phyloP scores from a whole-genome alignment of 2,888 invertebrate genomes.

The Beris morrisii region DNA sequence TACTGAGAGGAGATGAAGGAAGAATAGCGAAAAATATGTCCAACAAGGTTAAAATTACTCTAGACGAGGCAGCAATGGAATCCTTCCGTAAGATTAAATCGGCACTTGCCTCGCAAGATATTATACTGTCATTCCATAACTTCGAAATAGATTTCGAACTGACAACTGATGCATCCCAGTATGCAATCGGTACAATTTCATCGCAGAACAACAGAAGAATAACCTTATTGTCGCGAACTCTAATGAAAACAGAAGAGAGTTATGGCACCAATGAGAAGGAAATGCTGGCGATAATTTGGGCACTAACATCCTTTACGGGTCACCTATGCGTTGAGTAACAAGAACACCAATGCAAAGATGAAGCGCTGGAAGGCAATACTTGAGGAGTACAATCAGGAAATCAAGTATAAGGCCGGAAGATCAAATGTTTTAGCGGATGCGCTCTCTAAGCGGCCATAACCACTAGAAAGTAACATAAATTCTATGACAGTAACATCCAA shows the following conservation, averaged over 20 bases:
- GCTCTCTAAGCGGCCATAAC: slow-evolving; percentile 28
- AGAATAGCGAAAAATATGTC: too few relatives aligned
- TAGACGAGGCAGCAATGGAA: too few relatives aligned
- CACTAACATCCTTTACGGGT: slow-evolving; percentile 14
- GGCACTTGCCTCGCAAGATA: too few relatives aligned
- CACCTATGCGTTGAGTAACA: slow-evolving; percentile 36
- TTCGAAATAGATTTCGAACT: too few relatives aligned
- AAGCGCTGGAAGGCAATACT: slow-evolving; percentile 39
- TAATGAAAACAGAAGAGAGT: slow-evolving; percentile 12
- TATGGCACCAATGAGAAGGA: slow-evolving; percentile 26
- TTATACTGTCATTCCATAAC: too few relatives aligned
- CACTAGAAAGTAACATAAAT: not conserved
- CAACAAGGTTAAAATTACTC: too few relatives aligned
- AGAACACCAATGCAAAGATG: slow-evolving; percentile 38
- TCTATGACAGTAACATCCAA: not conserved
- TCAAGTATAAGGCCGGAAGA: slow-evolving; percentile 29
- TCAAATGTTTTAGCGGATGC: slow-evolving; percentile 35
- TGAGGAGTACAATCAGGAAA: slow-evolving; percentile 31
- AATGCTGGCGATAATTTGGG: slow-evolving; percentile 22
- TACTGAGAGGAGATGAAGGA: too few relatives aligned
- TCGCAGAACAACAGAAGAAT: slow-evolving; percentile 17
- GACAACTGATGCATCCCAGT: slow-evolving; percentile 10
- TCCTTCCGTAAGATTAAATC: too few relatives aligned
- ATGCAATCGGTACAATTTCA: slow-evolving; percentile 3
- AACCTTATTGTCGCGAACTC: slow-evolving; percentile 19